Evolutionary conservation across 2,113 vertebrate genomes (phyloP).

Genomic region (Cranoglanis bouderius): DNA sequence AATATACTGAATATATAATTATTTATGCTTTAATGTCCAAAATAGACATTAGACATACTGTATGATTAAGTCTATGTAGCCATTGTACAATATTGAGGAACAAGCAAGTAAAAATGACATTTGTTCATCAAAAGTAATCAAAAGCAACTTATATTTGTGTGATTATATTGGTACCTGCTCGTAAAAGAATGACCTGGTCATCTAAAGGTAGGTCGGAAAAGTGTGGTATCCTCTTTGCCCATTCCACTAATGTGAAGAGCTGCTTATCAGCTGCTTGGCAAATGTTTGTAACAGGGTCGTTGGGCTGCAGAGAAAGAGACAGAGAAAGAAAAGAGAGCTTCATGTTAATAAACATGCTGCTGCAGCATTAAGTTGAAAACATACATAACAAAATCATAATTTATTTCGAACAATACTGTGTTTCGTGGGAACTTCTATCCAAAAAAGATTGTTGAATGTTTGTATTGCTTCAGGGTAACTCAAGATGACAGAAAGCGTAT

Average conservation of each 20-base stretch:
- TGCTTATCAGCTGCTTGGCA: conserved; percentile 93
- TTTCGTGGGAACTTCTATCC: neutral
- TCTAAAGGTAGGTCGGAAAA: conserved; percentile 89
- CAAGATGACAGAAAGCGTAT: neutral
- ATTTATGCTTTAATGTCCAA: neutral
- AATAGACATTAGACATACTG: neutral
- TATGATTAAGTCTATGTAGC: neutral
- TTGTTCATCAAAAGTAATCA: neutral
- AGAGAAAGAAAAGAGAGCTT: conserved; percentile 48
- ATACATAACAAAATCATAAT: neutral
- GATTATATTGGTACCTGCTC: conserved; percentile 76
- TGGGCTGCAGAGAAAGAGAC: conserved; percentile 69
- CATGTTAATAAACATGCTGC: conserved; percentile 56
- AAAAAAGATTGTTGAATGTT: neutral
- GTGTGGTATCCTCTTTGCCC: conserved; percentile 91
- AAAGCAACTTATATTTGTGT: neutral
- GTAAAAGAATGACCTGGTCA: conserved; percentile 88
- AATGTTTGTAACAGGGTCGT: conserved; percentile 92
- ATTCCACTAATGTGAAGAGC: conserved; percentile 90
- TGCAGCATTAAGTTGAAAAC: neutral
- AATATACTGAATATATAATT: no score
- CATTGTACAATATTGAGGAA: neutral
- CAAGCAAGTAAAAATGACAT: neutral
- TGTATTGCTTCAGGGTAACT: neutral
- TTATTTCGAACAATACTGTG: neutral